Percentiles rank a stretch among this genome's conserved stretches.
Conservation (phyloP, 1,140 invertebrate species). For the Neodiprion virginianus region DNA sequence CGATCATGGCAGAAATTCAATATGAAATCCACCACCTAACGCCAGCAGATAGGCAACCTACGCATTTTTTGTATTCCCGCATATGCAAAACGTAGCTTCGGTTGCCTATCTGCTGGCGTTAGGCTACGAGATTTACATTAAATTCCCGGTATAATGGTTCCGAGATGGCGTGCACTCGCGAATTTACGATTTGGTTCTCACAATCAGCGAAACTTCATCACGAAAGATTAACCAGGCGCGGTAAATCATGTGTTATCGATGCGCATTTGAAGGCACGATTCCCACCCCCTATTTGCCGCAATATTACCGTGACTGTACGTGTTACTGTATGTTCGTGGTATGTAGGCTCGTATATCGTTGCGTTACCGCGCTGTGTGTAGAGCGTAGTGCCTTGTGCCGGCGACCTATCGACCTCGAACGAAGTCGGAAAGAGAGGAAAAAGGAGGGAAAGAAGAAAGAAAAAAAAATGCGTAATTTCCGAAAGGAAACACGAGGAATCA, state of each 20-base stretch:
- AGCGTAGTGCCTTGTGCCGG: background rate
- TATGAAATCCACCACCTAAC: no score
- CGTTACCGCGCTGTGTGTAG: background rate
- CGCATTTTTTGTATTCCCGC: no score
- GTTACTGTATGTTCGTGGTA: background rate
- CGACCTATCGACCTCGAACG: constrained; percentile 1
- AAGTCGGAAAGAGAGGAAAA: background rate
- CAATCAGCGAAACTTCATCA: no score
- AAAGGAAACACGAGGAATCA: constrained; percentile 44
- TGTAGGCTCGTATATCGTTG: background rate
- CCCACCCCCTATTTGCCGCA: background rate
- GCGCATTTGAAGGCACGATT: background rate
- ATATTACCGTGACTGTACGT: background rate
- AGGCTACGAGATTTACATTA: no score
- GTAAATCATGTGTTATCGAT: background rate
- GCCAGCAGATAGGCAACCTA: no score
- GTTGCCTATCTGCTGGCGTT: no score
- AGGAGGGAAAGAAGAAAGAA: constrained; percentile 12
- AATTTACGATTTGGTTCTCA: no score
- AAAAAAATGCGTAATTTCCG: constrained; percentile 43
- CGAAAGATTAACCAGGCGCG: background rate
- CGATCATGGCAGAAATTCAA: no score
- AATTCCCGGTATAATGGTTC: no score
- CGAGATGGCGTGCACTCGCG: no score
- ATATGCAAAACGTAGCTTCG: no score